phyloP scores from a whole-genome alignment of 2,888 invertebrate species.

The Phortica okadai region DNA sequence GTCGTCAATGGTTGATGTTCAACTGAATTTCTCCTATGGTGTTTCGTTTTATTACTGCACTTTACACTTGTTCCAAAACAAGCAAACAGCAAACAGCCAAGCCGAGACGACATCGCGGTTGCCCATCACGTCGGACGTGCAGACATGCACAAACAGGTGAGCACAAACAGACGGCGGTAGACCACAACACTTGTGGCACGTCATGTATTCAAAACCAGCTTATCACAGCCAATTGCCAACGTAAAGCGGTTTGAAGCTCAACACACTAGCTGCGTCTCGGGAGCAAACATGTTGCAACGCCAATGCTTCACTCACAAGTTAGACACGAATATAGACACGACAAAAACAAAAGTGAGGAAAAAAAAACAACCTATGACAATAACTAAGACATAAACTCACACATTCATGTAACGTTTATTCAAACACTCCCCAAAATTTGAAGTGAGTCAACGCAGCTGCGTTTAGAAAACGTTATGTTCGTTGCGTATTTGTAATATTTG shows the following conservation, averaged over 20 bases:
- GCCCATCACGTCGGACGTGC: neutral
- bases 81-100: neutral
- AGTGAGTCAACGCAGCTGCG: too few relatives aligned
- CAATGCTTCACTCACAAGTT: neutral
- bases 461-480: too few relatives aligned
- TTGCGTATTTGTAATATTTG: too few relatives aligned
- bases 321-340: neutral
- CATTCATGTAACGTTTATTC: neutral
- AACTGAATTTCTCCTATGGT: conserved; percentile 30
- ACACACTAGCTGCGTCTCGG: neutral
- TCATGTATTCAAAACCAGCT: conserved; percentile 12
- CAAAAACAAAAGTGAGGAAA: neutral
- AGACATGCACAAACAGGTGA: conserved; percentile 5
- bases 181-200: neutral
- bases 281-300: neutral
- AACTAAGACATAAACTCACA: neutral
- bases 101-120: neutral
- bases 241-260: neutral
- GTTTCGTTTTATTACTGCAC: conserved; percentile 25
- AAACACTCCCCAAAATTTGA: too few relatives aligned
- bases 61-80: conserved; percentile 5
- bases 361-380: neutral
- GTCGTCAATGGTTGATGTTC: conserved; percentile 1
- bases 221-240: neutral
- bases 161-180: neutral